These are phyloP conservation scores for Pachymerium ferrugineum DNA, from an alignment of 2,888 invertebrate species.

Conservation along the genomic window DNA sequence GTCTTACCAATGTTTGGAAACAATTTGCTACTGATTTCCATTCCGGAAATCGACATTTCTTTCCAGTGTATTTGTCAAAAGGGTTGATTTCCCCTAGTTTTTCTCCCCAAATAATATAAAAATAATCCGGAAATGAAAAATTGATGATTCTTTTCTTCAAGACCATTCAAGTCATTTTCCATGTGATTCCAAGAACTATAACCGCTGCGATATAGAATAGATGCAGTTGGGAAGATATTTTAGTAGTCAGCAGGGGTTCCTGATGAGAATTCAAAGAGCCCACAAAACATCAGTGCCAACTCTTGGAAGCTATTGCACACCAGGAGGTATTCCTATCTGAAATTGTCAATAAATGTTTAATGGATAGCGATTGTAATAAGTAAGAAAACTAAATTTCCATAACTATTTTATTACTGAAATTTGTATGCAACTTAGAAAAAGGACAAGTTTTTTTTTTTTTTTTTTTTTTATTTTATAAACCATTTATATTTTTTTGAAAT, in stretches of 20 bases:
- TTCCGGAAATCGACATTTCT: too few relatives aligned
- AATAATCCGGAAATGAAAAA: too few relatives aligned
- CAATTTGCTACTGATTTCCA: too few relatives aligned
- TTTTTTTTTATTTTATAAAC: background rate
- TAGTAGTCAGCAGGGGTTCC: background rate
- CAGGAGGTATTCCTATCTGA: background rate
- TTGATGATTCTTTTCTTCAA: too few relatives aligned
- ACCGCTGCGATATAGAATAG: background rate
- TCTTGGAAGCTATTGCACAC: background rate
- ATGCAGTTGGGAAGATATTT: background rate
- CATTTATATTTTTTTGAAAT: background rate
- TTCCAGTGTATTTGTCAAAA: too few relatives aligned
- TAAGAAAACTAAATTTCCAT: background rate
- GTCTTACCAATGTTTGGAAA: too few relatives aligned
- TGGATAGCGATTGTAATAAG: too few relatives aligned
- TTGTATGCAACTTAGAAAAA: constrained; percentile 6
- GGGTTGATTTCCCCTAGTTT: too few relatives aligned
- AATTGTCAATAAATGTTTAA: too few relatives aligned
- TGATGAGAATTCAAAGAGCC: background rate
- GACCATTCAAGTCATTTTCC: too few relatives aligned
- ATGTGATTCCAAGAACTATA: too few relatives aligned
- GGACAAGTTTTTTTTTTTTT: background rate
- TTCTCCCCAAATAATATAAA: too few relatives aligned
- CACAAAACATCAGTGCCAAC: background rate
- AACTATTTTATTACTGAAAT: constrained; percentile 7